Conservation (phyloP, 1,140 invertebrate species). For the Lepidurus arcticus region DNA sequence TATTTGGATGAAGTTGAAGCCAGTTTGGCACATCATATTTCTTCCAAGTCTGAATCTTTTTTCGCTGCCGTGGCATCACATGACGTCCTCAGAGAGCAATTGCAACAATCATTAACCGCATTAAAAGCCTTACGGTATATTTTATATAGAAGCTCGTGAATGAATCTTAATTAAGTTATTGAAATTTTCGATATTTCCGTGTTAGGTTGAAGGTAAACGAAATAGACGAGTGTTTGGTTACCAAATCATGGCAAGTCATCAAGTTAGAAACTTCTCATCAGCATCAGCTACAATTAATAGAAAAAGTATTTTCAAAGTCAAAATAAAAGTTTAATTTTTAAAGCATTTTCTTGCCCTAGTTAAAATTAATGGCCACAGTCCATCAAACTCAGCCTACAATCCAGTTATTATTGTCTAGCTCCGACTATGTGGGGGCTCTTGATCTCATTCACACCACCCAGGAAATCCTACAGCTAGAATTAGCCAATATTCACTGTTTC, state of each 20-base stretch:
- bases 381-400: constrained; percentile 97
- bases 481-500: constrained; percentile 87
- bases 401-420: constrained; percentile 85
- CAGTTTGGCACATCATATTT: constrained; percentile 89
- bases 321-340: constrained; percentile 39
- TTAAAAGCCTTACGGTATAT: constrained; percentile 65
- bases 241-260: constrained; percentile 71
- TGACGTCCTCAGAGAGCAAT: constrained; percentile 83
- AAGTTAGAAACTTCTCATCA: constrained; percentile 47
- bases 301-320: constrained; percentile 48
- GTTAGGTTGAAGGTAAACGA: constrained; percentile 52
- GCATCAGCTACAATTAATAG: constrained; percentile 49
- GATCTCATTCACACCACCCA: constrained; percentile 95
- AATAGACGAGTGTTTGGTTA: constrained; percentile 71
- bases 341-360: constrained; percentile 27
- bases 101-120: constrained; percentile 71
- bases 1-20: constrained; percentile 94
- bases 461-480: constrained; percentile 81
- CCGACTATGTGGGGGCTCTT: constrained; percentile 94
- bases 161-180: constrained; percentile 23
- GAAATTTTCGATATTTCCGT: not conserved
- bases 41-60: constrained; percentile 91
- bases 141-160: constrained; percentile 41
- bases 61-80: constrained; percentile 96
- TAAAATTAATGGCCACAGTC: constrained; percentile 89